A percentile compares a stretch with the other conserved stretches of the same genome.
These are phyloP conservation scores for Hylaeus volcanicus DNA, from an alignment of 1,140 invertebrate genomes.

Conservation along the genomic window DNA sequence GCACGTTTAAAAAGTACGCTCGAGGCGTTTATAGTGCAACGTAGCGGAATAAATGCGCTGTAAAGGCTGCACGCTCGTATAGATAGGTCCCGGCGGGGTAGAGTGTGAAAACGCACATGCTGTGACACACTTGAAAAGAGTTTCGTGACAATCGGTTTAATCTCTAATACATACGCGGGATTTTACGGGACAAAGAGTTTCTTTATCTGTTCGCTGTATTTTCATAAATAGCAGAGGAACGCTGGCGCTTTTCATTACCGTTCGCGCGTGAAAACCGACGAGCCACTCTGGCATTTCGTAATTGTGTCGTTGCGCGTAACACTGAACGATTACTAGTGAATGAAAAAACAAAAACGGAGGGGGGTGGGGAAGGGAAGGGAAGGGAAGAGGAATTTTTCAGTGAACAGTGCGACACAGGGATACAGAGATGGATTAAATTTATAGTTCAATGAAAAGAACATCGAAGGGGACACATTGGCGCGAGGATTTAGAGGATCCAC, in stretches of 20 bases:
- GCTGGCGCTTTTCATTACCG: too few relatives aligned
- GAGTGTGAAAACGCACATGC: slow-evolving; percentile 6
- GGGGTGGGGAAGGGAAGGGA: too few relatives aligned
- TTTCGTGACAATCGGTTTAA: slow-evolving; percentile 36
- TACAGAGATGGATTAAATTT: neutral
- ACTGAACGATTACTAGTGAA: too few relatives aligned
- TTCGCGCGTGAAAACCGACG: neutral
- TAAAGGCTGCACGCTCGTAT: neutral
- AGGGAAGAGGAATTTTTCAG: too few relatives aligned
- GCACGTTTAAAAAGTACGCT: neutral
- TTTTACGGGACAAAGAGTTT: neutral
- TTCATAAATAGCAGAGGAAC: slow-evolving; percentile 1
- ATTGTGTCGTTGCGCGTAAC: too few relatives aligned
- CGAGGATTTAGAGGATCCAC: too few relatives aligned
- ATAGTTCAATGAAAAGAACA: neutral
- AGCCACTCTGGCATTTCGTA: neutral
- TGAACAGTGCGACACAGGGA: neutral
- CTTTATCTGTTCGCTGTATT: neutral
- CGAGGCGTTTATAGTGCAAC: neutral
- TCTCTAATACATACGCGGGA: neutral
- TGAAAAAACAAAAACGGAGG: too few relatives aligned
- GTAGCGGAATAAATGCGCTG: slow-evolving; percentile 1
- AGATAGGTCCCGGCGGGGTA: slow-evolving; percentile 10
- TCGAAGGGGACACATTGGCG: neutral
- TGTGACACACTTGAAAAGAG: neutral